Evolutionary conservation across 2,888 invertebrate genomes (phyloP).

Genomic region (Linnaemya vulpina): DNA sequence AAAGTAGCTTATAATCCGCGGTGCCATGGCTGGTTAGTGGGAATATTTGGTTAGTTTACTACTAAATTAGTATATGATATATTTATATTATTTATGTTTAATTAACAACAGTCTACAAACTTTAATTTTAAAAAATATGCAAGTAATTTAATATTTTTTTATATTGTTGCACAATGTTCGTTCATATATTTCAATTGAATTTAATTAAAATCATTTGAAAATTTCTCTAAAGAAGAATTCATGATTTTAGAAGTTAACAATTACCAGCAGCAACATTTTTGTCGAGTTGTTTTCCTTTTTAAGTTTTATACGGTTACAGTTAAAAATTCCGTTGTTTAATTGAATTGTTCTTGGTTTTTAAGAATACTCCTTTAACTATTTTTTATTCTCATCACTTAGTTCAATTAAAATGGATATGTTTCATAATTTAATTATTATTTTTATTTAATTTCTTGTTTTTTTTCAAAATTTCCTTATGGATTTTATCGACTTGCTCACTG

Average conservation of each 20-base stretch:
- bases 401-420: slow-evolving; percentile 55
- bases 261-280: slow-evolving; percentile 65
- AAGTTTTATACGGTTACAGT: neutral
- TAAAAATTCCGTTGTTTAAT: neutral
- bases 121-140: slow-evolving; percentile 5
- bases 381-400: slow-evolving; percentile 35
- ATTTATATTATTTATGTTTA: neutral
- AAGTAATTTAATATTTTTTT: slow-evolving; percentile 21
- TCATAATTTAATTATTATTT: slow-evolving; percentile 50
- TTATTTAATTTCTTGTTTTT: slow-evolving; percentile 12
- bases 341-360: neutral
- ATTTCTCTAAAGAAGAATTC: slow-evolving; percentile 1
- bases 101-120: neutral
- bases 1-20: slow-evolving; percentile 79
- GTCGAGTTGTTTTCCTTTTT: slow-evolving; percentile 30
- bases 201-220: slow-evolving; percentile 67
- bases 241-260: neutral
- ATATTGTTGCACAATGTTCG: slow-evolving; percentile 17
- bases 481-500: slow-evolving; percentile 76
- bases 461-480: slow-evolving; percentile 48
- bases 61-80: neutral
- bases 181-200: slow-evolving; percentile 32
- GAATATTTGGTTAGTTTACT: slow-evolving; percentile 13
- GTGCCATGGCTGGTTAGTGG: slow-evolving; percentile 74
- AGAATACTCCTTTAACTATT: slow-evolving; percentile 15